Evolutionary conservation across 2,888 invertebrate species (phyloP), one percentile per base, ranked within the genome.

Genomic region (Ectobius pallidus): DNA sequence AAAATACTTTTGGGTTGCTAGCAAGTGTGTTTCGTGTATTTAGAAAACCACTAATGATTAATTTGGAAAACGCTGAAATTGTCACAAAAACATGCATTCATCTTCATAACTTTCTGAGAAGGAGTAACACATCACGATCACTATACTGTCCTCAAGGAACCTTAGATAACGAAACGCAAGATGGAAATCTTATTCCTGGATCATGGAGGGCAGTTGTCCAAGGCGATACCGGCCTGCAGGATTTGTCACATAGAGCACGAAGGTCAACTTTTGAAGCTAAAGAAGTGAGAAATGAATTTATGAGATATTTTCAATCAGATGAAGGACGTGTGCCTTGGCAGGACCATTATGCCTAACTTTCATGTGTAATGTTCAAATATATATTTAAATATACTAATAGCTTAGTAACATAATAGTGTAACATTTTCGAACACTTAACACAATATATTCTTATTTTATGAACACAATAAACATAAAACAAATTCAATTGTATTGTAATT

Each of bases 121-220:
- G 58, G 16, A 69, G 71, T 62, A 27, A 58, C 27, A 73, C 72
- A 14, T 74, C 72, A 22, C 70, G 34, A 67, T 30, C 72, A 58
- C 70, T 70, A 11, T 79, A 79, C 69, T 73, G 73, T 34, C 78
- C 78, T 27, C 70, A 72, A 44, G 78, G 77, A 18, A 69, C 49
- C 9, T 49, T 78, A 73, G 11, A 34, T 72, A 0, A 75, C 49
- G 16, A 69, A 70, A 61, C 25, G 55, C 27, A 73, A 44, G 71
- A 75, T 65, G 78, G 73, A 70, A 65, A 55, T 52, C 20, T 77
- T 39, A 75, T 75, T 49, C 74, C 72, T 18, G 77, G 78, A 39
- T 65, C 74, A 63, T 78, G 77, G 77, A 27, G 70, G 77, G 63
- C 49, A 74, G 62, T 70, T 75, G 65, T 67, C 20, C 20, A 42